Evolutionary conservation across 2,113 vertebrate genomes (phyloP).

Genomic region (Periophthalmodon schlosseri): DNA sequence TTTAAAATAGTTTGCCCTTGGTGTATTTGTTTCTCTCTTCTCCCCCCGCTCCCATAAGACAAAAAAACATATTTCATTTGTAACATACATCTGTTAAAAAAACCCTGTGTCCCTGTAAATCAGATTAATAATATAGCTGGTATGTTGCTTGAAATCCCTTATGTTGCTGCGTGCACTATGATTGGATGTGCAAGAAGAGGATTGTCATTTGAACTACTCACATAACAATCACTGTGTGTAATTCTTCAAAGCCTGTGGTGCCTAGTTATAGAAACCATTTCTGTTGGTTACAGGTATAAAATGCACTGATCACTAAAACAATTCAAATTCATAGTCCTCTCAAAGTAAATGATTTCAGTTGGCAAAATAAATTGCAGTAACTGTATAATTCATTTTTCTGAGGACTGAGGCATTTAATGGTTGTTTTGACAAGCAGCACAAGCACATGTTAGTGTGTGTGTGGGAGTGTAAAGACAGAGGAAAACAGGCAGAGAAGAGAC

Average conservation of each 20-base stretch:
- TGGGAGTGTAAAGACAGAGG: constrained; percentile 55
- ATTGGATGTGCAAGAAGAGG: constrained; percentile 19
- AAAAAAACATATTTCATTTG: neutral
- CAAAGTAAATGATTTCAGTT: neutral
- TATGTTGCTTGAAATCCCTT: neutral
- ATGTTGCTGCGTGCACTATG: constrained; percentile 5
- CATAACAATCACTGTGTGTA: neutral
- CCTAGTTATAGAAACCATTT: neutral
- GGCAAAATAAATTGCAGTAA: constrained; percentile 45
- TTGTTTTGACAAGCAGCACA: constrained; percentile 32
- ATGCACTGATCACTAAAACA: neutral
- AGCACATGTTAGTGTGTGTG: constrained; percentile 26
- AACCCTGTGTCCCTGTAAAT: constrained; percentile 6
- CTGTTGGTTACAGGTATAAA: neutral
- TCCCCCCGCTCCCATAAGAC: neutral
- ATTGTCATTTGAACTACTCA: constrained; percentile 1
- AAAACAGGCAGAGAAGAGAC: constrained; percentile 40
- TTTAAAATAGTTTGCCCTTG: constrained; percentile 49
- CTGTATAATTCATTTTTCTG: constrained; percentile 47
- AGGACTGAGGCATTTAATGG: constrained; percentile 49
- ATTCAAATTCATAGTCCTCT: neutral
- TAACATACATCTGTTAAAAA: neutral
- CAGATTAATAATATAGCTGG: constrained; percentile 1
- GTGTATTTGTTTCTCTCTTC: neutral
- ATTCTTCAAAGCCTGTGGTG: neutral